A percentile compares a stretch with the other conserved stretches of the same genome.
Conservation (phyloP, 2,888 invertebrate species). For the Epirrita christyi region DNA sequence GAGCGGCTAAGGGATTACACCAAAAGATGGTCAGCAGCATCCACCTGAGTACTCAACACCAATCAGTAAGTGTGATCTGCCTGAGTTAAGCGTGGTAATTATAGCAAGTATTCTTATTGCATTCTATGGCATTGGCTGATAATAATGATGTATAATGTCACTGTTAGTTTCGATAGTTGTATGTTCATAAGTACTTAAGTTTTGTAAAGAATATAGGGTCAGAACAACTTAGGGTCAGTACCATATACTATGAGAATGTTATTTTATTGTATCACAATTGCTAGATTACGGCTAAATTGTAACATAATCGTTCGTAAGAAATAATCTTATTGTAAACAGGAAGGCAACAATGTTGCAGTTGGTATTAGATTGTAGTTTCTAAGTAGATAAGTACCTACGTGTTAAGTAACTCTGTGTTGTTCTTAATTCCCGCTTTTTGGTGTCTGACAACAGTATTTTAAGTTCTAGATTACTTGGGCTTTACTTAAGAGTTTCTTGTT, state of each 20-base stretch:
- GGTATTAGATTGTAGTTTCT: neutral
- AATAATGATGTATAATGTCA: no score
- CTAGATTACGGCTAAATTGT: slow-evolving; percentile 26
- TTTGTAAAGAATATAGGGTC: neutral
- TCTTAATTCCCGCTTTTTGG: no score
- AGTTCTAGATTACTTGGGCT: no score
- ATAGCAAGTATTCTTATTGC: no score
- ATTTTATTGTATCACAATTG: neutral
- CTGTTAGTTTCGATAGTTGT: neutral
- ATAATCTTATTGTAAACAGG: slow-evolving; percentile 55
- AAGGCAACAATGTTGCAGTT: slow-evolving; percentile 45
- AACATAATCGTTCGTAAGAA: slow-evolving; percentile 24
- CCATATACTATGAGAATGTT: neutral
- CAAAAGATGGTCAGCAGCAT: no score
- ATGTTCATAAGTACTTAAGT: neutral
- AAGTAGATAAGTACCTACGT: neutral
- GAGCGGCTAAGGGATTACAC: no score
- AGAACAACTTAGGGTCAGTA: neutral
- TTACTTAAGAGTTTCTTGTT: no score
- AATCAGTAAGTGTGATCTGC: no score
- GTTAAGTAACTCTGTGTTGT: neutral
- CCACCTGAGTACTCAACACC: no score
- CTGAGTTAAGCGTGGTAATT: no score
- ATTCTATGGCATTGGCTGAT: no score
- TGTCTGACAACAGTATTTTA: no score